Conservation (phyloP, 2,797 vertebrate species). For the Lepus townsendii region DNA sequence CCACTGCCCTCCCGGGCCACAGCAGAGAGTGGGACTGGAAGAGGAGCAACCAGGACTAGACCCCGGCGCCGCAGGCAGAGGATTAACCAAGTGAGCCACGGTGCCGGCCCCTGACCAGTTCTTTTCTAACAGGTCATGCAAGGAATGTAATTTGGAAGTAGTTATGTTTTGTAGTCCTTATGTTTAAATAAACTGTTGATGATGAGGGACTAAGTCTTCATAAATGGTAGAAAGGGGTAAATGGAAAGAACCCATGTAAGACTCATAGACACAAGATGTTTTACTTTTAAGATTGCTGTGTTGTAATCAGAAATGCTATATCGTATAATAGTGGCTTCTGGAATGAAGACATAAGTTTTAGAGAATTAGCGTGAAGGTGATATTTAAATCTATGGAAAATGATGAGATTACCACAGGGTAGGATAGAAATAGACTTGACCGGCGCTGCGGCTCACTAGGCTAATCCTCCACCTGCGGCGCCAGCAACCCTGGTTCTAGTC, state of each 20-base stretch:
- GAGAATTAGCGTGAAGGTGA: background rate
- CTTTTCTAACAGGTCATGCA: background rate
- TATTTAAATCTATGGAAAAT: constrained; percentile 44
- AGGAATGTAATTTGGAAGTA: background rate
- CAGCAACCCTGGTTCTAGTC: too few species aligned
- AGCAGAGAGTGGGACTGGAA: too few species aligned
- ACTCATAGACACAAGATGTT: constrained; percentile 32
- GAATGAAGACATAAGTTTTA: constrained; percentile 31
- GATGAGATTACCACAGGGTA: background rate
- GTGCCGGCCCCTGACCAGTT: background rate
- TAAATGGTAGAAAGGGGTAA: constrained; percentile 31
- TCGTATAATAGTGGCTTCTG: constrained; percentile 26
- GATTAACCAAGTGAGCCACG: too few species aligned
- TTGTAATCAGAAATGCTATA: constrained; percentile 31
- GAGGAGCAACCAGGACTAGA: too few species aligned
- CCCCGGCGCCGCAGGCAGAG: too few species aligned
- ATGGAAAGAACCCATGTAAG: background rate
- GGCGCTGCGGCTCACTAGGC: too few species aligned
- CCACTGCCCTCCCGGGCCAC: too few species aligned
- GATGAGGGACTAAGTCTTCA: constrained; percentile 3
- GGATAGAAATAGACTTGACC: background rate
- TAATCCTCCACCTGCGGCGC: too few species aligned
- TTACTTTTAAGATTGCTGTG: constrained; percentile 21
- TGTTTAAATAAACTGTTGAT: constrained; percentile 18
- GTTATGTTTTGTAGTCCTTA: constrained; percentile 49